Conservation (phyloP, 2,888 invertebrate species). For the Fabriciana adippe region DNA sequence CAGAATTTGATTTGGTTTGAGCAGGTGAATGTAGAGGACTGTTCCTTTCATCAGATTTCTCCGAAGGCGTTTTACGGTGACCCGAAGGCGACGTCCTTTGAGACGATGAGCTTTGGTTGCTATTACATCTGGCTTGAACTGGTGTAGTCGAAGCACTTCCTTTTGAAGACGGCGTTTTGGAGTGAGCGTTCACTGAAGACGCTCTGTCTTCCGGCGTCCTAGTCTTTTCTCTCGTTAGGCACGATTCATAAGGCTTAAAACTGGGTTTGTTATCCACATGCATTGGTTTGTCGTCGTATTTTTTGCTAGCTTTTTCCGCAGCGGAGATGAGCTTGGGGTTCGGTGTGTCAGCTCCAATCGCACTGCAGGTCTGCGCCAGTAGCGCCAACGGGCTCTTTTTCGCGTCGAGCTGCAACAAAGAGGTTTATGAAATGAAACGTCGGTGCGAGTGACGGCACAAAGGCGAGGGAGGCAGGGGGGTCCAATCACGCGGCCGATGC, state of each 20-base stretch:
- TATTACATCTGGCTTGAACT: constrained; percentile 85
- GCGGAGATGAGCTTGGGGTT: constrained; percentile 89
- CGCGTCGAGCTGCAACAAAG: constrained; percentile 94
- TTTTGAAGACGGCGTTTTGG: constrained; percentile 83
- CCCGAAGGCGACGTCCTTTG: constrained; percentile 84
- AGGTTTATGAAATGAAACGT: constrained; percentile 79
- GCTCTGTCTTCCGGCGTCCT: constrained; percentile 86
- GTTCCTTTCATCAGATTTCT: constrained; percentile 74
- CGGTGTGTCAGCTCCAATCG: constrained; percentile 95
- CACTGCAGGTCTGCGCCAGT: constrained; percentile 98
- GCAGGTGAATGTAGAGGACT: constrained; percentile 73
- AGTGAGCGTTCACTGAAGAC: constrained; percentile 72
- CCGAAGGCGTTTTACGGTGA: constrained; percentile 82
- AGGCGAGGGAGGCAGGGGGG: constrained; percentile 64
- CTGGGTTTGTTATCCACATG: constrained; percentile 83
- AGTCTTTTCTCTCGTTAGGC: constrained; percentile 85
- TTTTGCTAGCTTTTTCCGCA: constrained; percentile 86
- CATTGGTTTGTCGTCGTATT: constrained; percentile 84
- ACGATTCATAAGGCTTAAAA: constrained; percentile 90
- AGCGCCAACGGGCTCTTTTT: constrained; percentile 98
- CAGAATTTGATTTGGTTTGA: constrained; percentile 68
- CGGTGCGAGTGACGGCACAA: constrained; percentile 80
- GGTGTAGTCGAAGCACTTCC: constrained; percentile 77
- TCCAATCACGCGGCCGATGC: constrained; percentile 82
- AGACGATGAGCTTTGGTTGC: constrained; percentile 90